Conservation (phyloP, 2,888 invertebrate species). For the Papilio demoleus region DNA sequence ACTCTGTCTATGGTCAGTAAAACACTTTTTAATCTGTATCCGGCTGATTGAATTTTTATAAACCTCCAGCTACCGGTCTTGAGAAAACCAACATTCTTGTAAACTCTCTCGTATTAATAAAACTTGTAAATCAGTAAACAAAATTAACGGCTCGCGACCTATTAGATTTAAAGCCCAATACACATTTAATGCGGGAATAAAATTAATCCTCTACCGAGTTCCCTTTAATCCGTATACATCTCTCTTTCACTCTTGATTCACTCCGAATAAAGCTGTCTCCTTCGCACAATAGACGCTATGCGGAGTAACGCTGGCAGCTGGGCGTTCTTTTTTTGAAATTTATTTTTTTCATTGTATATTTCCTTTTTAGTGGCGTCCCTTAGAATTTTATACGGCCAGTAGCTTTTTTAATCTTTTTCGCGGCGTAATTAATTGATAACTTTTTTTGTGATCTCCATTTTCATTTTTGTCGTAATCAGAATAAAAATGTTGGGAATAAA, state of each 20-base stretch:
- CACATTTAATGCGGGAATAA: slow-evolving; percentile 72
- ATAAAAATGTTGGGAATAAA: slow-evolving; percentile 11
- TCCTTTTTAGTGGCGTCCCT: slow-evolving; percentile 73
- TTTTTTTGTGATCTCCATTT: slow-evolving; percentile 50
- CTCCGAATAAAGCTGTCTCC: slow-evolving; percentile 48
- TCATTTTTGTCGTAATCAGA: slow-evolving; percentile 26
- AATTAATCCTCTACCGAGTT: slow-evolving; percentile 70
- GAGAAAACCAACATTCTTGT: slow-evolving; percentile 40
- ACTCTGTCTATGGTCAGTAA: neutral
- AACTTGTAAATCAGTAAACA: slow-evolving; percentile 63
- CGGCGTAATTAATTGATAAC: slow-evolving; percentile 62
- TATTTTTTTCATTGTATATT: slow-evolving; percentile 65
- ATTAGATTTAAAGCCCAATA: slow-evolving; percentile 68
- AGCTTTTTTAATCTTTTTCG: slow-evolving; percentile 72
- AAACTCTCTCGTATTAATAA: slow-evolving; percentile 48
- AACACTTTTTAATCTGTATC: slow-evolving; percentile 30
- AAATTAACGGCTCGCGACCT: slow-evolving; percentile 66
- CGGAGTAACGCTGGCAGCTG: slow-evolving; percentile 78
- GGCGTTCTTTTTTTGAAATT: slow-evolving; percentile 70
- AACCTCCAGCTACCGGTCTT: slow-evolving; percentile 36
- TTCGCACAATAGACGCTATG: slow-evolving; percentile 58
- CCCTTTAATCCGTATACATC: slow-evolving; percentile 65
- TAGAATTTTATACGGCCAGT: slow-evolving; percentile 72
- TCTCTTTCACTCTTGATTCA: slow-evolving; percentile 57
- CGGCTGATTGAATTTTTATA: slow-evolving; percentile 24